Evolutionary conservation across 2,888 invertebrate species (phyloP), one percentile per base, ranked within the genome.

Genomic region (Globia sparganii): DNA sequence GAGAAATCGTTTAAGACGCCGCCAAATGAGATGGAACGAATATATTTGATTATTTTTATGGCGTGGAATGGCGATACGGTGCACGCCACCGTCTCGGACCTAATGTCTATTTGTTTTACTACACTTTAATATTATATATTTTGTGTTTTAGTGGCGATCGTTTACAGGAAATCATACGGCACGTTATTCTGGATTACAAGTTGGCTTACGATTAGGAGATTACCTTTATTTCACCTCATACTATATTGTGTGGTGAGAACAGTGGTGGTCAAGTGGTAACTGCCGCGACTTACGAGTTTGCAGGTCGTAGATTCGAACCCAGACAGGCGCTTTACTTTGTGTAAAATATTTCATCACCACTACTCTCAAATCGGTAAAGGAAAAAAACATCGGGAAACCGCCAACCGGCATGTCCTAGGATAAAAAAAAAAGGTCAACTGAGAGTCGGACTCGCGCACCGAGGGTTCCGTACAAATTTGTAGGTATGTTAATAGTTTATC

Each of bases 1-100:
- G 96, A 96, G 95, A 96, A 96, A 96, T 96, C 96, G 96, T 96
- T 96, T 96, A 96, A 96, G 96, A 96, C 94, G 94, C 94, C 93
- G 94, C 94, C 95, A 96, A 96, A 96, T 96, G 96, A 96, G 96
- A 95, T 95, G 96, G 96, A 96, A 96, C 96, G 95, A 96, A 96
- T 96, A 96, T 95, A 96, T 96, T 96, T 96, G 96, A 96, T 96
- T 96, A 96, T 96, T 96, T 96, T 96, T 96, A 96, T 96, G 95
- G 95, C 93, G 91, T 90, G 93, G 94, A 96, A 96, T 96, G 94
- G 96, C 95, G 94, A 95, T 95, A 95, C 94, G 93, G 91, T 88
- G 87, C 90, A 94, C 92, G 92, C 89, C 86, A 86, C 90, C 92
- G 93, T 89, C 91, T 89, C 92, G 91, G 90, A 88, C 92, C 92